Evolutionary conservation across 2,113 vertebrate genomes (phyloP), one percentile per base, ranked within the genome.

Genomic region (Crotalus viridis): DNA sequence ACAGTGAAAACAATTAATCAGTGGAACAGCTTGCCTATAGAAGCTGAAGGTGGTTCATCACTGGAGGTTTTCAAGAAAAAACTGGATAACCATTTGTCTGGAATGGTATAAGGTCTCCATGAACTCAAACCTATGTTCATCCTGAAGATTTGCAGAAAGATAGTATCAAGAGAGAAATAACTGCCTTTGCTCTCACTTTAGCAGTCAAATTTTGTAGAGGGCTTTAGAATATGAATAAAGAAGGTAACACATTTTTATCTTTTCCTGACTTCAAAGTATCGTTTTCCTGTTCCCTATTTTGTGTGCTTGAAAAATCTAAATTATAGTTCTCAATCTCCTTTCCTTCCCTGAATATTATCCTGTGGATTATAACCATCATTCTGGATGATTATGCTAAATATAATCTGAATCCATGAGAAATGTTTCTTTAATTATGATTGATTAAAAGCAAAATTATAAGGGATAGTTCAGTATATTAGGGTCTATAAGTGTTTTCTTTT

Each of bases 141-240:
- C 55, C 59, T 57, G 46, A 89, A 24, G 64, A 43, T 81, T 85
- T 95, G 94, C 86, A 94, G 87, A 95, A 64, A 91, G 64, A 87
- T 96, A 88, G 89, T 95, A 95, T 92, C 88, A 94, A 94, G 91
- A 92, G 85, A 94, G 88, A n/a, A 94, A 26, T 94, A 96, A 93
- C 74, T 39, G 6, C n/a, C 94, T 95, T 93, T 91, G 93, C 24
- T n/a, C 0, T 87, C 69, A 81, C 90, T 92, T 91, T 39, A 86
- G 91, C 89, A 87, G 61, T 93, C 24, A n/a, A 94, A 94, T 90
- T 96, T 96, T 92, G 46, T 74, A 51, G 54, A 52, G 22, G 48
- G 69, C 0, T 91, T 97, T 55, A 59, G 90, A 56, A 1, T 91
- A 69, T 56, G 46, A 90, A 89, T 26, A 55, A 88, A 91, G 15